Base-by-base conservation (phyloP, 2,888 invertebrate species). In the Hermodice carunculata region DNA sequence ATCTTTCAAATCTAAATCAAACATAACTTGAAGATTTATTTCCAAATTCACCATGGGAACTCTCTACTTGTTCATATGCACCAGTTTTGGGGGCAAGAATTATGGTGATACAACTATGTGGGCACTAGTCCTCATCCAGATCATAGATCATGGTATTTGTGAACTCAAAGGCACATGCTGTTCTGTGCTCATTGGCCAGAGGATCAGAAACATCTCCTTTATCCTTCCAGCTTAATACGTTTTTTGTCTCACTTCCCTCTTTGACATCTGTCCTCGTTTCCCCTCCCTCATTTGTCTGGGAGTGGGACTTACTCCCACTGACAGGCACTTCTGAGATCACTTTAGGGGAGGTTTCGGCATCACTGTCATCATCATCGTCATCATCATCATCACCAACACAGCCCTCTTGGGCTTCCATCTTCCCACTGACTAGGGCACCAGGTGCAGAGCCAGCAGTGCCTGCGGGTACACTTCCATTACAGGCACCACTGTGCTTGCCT, bases 131-230 rank as follows among this genome's bases (percentile, higher is more conserved):
- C 8, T 67, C 68, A 74, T 84, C 84, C 29, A 84, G 76, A 64
- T 84, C 84, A 78, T 74, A 82, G 72, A 83, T 81, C 17, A 83
- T 71, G 59, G 70, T 73, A 69, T 84, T 84, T 31, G 76, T 73
- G 70, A 84, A 83, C 34, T 73, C 61, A 61, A 84, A 81, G 42
- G 81, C 79, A 79, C 84, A 84, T 52, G 75, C 63, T 26, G 82
- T 81, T 60, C 66, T 76, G 68, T 82, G 79, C 56, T 78, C 76
- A 62, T 74, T 73, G 6, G 64, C 61, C 28, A 32, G 24, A 0
- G 34, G n/a, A n/a, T n/a, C n/a, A n/a, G n/a, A n/a, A n/a, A n/a
- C n/a, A n/a, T n/a, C 29, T 2, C 17, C 54, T 28, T 24, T 57
- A 37, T 78, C 77, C 43, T 75, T 67, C 78, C 78, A 78, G 52